A percentile compares a stretch with the other conserved stretches of the same genome.
These are phyloP conservation scores for Amyelois transitella DNA, from an alignment of 1,140 invertebrate species.

Conservation along the genomic window DNA sequence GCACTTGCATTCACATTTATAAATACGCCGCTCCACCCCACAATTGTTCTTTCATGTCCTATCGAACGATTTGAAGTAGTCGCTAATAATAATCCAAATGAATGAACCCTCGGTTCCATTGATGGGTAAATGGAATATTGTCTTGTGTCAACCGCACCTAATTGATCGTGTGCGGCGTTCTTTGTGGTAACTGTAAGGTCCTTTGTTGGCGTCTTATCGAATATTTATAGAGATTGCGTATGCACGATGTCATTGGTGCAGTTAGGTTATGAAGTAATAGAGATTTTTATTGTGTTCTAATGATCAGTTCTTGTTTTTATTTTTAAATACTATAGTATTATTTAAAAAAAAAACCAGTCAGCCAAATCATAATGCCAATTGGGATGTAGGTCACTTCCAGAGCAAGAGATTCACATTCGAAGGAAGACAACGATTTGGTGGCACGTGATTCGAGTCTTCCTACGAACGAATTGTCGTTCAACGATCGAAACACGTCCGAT, in stretches of 20 bases:
- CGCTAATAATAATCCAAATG: slow-evolving; percentile 44
- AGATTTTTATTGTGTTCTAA: not conserved
- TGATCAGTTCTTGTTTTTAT: not conserved
- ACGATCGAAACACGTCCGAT: not conserved
- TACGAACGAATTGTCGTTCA: not conserved
- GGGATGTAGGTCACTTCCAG: not conserved
- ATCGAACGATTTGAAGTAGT: slow-evolving; percentile 17
- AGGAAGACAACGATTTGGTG: not conserved
- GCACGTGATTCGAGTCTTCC: not conserved
- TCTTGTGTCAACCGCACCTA: slow-evolving; percentile 35
- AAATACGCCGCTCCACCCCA: slow-evolving; percentile 10
- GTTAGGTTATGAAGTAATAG: not conserved
- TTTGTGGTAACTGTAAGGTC: slow-evolving; percentile 32
- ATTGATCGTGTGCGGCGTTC: slow-evolving; percentile 35
- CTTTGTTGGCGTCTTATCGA: slow-evolving; percentile 19
- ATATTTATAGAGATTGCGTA: not conserved
- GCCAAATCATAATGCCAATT: not conserved
- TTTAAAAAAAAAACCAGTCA: not conserved
- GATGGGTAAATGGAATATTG: slow-evolving; percentile 46
- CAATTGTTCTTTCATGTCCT: slow-evolving; percentile 15
- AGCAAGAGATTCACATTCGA: not conserved
- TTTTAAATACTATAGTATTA: too few relatives aligned
- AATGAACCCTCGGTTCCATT: slow-evolving; percentile 40
- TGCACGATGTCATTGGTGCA: not conserved
- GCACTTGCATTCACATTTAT: not conserved